Conservation (phyloP, 2,888 invertebrate species). For the Nemoura dubitans region DNA sequence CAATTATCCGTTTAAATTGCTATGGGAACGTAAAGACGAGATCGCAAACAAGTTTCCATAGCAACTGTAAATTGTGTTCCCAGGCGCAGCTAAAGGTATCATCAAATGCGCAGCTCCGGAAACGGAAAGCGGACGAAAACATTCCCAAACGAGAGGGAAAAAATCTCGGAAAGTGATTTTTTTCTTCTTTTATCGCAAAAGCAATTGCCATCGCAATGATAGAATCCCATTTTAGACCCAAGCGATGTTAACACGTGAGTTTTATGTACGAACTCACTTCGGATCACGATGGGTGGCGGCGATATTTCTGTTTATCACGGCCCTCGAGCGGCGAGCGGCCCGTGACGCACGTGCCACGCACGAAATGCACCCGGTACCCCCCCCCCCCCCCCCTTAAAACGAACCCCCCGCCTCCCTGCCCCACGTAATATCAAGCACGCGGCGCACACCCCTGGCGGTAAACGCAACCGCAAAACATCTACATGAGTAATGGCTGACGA, state of each 20-base stretch:
- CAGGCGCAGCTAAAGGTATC: background rate
- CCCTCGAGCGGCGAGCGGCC: background rate
- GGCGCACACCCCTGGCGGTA: constrained; percentile 9
- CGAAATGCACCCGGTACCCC: background rate
- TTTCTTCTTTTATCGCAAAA: background rate
- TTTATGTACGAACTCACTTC: constrained; percentile 10
- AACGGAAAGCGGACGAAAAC: background rate
- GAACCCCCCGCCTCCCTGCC: background rate
- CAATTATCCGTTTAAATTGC: constrained; percentile 20
- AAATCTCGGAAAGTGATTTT: constrained; percentile 14
- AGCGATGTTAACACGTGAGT: background rate
- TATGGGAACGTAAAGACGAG: background rate
- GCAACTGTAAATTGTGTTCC: background rate
- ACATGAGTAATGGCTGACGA: constrained; percentile 45
- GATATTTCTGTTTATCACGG: background rate
- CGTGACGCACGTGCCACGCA: constrained; percentile 28
- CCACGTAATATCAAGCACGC: constrained; percentile 21
- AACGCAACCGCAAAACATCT: constrained; percentile 41
- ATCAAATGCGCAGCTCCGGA: background rate
- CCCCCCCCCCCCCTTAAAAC: background rate
- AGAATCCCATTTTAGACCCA: background rate
- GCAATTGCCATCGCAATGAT: background rate
- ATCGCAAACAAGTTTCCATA: background rate
- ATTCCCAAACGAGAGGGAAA: background rate
- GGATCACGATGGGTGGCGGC: background rate